phyloP scores from a whole-genome alignment of 1,140 invertebrate species.

The Magallana ariakensis region DNA sequence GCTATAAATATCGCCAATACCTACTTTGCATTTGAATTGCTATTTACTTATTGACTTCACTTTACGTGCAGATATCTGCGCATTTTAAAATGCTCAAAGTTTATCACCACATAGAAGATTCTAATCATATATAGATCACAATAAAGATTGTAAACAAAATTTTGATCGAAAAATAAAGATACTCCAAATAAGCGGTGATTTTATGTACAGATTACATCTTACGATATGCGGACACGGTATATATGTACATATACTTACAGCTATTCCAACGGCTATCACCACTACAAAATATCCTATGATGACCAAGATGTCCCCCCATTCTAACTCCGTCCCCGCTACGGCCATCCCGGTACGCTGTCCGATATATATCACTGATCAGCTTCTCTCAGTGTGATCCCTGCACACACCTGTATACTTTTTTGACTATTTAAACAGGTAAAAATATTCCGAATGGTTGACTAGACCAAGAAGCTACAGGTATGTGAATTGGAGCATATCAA shows the following conservation, averaged over 20 bases:
- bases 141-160: too few relatives aligned
- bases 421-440: slow-evolving; percentile 31
- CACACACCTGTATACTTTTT: slow-evolving; percentile 5
- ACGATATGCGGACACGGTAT: too few relatives aligned
- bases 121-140: too few relatives aligned
- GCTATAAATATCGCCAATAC: background rate
- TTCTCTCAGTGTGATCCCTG: background rate
- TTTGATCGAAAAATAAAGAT: too few relatives aligned
- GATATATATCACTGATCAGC: slow-evolving; percentile 7
- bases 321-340: background rate
- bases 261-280: slow-evolving; percentile 69
- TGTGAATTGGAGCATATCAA: background rate
- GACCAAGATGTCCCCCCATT: slow-evolving; percentile 74
- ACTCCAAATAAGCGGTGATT: too few relatives aligned
- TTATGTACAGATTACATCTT: too few relatives aligned
- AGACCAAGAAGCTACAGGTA: background rate
- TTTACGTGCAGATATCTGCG: too few relatives aligned
- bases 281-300: slow-evolving; percentile 71
- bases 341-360: background rate
- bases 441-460: slow-evolving; percentile 20
- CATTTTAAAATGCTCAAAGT: too few relatives aligned
- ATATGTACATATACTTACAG: slow-evolving; percentile 64
- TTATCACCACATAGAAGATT: too few relatives aligned
- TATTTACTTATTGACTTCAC: too few relatives aligned
- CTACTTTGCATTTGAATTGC: too few relatives aligned